phyloP scores from a whole-genome alignment of 2,888 invertebrate genomes.

The Lepidochrysops patricia region DNA sequence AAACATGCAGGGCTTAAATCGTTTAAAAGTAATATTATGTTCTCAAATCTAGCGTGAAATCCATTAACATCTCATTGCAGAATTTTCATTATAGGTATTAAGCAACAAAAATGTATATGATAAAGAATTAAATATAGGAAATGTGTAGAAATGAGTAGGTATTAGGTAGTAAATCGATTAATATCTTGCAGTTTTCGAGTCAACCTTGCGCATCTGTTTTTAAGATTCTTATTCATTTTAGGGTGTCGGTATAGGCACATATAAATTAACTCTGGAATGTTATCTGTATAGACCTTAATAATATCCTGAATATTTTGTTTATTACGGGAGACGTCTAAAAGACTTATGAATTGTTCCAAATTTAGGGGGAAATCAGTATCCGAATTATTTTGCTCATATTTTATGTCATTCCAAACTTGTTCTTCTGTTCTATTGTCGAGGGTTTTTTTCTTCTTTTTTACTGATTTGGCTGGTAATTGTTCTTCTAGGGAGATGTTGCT shows the following conservation, averaged over 20 bases:
- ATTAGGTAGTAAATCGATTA: not conserved
- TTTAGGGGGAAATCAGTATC: not conserved
- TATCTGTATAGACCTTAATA: not conserved
- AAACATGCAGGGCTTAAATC: too few relatives aligned
- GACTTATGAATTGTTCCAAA: slow-evolving; percentile 9
- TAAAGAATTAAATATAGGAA: too few relatives aligned
- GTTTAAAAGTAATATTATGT: not conserved
- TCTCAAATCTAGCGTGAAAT: not conserved
- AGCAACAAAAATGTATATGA: not conserved
- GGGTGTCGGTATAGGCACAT: slow-evolving; percentile 9
- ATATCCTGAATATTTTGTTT: slow-evolving; percentile 4
- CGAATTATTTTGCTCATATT: not conserved
- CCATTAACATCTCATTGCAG: not conserved
- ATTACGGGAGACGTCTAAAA: not conserved
- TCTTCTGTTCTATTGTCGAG: not conserved
- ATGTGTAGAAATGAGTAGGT: not conserved
- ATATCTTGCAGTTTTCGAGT: slow-evolving; percentile 14
- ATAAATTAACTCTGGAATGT: not conserved
- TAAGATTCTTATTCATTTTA: slow-evolving; percentile 16
- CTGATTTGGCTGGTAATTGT: not conserved
- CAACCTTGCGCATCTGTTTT: slow-evolving; percentile 16
- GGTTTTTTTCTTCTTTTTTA: not conserved
- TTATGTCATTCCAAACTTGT: not conserved
- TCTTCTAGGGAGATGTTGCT: not conserved
- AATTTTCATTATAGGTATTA: not conserved